Conservation (phyloP, 2,888 invertebrate species). For the Leistus spinibarbis region DNA sequence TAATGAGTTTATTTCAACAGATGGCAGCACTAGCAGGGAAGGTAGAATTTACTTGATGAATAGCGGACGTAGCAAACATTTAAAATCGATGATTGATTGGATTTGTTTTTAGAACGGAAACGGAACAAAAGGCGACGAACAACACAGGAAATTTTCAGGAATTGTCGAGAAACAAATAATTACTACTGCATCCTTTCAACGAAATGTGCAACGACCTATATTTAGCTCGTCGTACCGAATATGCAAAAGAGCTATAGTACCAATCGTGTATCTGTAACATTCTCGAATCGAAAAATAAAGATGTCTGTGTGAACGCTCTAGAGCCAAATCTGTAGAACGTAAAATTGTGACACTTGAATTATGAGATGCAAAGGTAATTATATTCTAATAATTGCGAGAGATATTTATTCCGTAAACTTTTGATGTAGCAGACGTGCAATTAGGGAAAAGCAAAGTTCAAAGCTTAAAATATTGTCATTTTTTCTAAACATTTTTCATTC, state of each 20-base stretch:
- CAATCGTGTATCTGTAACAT: too few species aligned
- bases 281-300: too few species aligned
- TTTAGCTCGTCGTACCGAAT: too few species aligned
- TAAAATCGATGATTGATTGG: not conserved
- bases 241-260: too few species aligned
- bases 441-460: not conserved
- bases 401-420: too few species aligned
- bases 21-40: not conserved
- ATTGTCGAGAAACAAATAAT: not conserved
- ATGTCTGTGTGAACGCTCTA: too few species aligned
- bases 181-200: not conserved
- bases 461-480: not conserved
- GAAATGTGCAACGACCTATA: not conserved
- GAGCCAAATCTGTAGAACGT: too few species aligned
- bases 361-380: too few species aligned
- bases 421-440: too few species aligned
- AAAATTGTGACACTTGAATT: too few species aligned
- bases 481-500: constrained; percentile 1
- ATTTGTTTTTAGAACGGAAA: not conserved
- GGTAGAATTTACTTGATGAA: too few species aligned
- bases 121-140: not conserved
- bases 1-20: not conserved
- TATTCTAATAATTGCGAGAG: too few species aligned
- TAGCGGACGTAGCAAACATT: not conserved
- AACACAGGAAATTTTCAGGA: not conserved